These are phyloP conservation scores for Leuciscus waleckii DNA, from an alignment of 2,797 vertebrate genomes.

Conservation along the genomic window DNA sequence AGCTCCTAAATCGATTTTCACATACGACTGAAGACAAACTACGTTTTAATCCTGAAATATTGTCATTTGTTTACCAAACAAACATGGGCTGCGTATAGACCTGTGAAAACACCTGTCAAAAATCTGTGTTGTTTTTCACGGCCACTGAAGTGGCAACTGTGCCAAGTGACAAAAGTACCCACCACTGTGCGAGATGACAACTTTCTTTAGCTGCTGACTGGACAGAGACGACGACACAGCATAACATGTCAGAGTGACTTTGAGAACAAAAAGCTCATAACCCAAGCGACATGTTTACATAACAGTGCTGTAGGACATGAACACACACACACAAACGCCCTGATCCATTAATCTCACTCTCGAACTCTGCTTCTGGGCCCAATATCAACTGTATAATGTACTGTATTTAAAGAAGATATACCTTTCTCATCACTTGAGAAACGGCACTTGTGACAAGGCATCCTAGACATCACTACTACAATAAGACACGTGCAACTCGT, in stretches of 20 bases:
- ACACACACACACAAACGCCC: not conserved
- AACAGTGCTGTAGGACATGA: conserved; percentile 37
- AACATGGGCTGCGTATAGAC: not conserved
- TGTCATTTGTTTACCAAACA: not conserved
- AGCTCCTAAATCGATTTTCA: not conserved
- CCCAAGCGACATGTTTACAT: conserved; percentile 49
- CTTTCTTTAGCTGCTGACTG: conserved; percentile 15
- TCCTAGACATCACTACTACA: not conserved
- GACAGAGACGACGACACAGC: conserved; percentile 10
- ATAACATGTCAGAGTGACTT: conserved; percentile 23
- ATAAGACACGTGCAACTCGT: not conserved
- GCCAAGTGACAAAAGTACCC: not conserved
- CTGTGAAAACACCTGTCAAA: not conserved
- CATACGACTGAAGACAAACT: not conserved
- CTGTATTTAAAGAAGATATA: not conserved
- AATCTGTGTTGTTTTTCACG: not conserved
- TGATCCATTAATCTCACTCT: conserved; percentile 8
- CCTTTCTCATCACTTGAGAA: not conserved
- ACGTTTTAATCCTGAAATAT: not conserved
- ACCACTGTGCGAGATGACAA: not conserved
- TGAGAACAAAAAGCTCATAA: conserved; percentile 37
- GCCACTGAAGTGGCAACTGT: not conserved
- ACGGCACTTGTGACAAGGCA: not conserved
- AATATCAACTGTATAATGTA: not conserved
- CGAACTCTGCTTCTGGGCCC: not conserved